Evolutionary conservation across 2,797 vertebrate genomes (phyloP).

Genomic region (Enteromius mattozi): DNA sequence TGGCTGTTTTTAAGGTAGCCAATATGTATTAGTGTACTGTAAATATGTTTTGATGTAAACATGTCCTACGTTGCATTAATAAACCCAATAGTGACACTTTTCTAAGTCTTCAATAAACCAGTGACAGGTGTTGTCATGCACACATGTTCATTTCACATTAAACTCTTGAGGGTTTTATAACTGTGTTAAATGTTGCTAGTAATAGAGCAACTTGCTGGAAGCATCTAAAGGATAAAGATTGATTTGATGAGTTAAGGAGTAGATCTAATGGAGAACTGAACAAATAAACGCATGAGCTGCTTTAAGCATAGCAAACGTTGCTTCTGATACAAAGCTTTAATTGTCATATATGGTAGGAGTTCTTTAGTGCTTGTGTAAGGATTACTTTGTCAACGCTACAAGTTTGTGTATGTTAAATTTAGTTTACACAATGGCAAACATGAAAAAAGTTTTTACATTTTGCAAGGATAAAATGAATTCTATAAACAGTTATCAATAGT

Average conservation of each 20-base stretch:
- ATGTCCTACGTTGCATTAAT: conserved; percentile 44
- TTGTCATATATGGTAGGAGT: background rate
- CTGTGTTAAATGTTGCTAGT: background rate
- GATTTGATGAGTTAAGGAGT: background rate
- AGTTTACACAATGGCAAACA: background rate
- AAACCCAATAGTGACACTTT: conserved; percentile 35
- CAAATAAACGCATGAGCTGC: background rate
- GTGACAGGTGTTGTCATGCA: background rate
- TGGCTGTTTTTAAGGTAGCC: conserved; percentile 30
- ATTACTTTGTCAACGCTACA: background rate
- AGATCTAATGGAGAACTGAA: background rate
- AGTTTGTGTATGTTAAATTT: background rate
- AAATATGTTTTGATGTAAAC: conserved; percentile 42
- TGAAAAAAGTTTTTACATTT: background rate
- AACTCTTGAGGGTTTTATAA: background rate
- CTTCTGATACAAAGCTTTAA: too few relatives aligned
- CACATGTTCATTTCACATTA: background rate
- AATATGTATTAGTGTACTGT: conserved; percentile 47
- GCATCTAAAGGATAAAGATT: background rate
- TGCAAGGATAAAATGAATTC: background rate
- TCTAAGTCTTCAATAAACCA: background rate
- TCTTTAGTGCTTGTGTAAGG: background rate
- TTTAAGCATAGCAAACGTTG: too few relatives aligned
- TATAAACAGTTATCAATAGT: background rate
- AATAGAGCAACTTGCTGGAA: background rate